Evolutionary conservation across 2,113 vertebrate genomes (phyloP).

Genomic region (Anguilla japonica): DNA sequence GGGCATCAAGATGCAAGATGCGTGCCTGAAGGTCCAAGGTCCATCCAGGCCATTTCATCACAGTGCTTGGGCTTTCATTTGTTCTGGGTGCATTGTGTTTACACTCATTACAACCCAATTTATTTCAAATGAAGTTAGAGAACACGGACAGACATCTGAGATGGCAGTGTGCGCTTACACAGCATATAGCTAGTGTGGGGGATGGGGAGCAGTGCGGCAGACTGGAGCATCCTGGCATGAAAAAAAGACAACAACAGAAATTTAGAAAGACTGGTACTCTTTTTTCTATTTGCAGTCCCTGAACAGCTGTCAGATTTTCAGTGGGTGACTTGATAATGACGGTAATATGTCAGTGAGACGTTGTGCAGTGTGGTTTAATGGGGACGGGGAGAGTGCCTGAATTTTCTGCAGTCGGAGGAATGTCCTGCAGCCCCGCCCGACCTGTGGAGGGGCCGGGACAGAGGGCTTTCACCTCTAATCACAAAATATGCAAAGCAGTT

Average conservation of each 20-base stretch:
- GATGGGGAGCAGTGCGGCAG: background rate
- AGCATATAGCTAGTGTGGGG: slow-evolving; percentile 11
- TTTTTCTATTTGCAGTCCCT: background rate
- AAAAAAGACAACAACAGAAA: slow-evolving; percentile 2
- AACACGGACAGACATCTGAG: background rate
- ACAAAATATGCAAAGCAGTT: background rate
- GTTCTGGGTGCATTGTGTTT: background rate
- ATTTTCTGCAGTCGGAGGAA: too few species aligned
- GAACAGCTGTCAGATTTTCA: slow-evolving; percentile 36
- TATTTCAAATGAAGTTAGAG: background rate
- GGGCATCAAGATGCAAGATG: background rate
- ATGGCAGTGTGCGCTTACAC: background rate
- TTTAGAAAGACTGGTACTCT: background rate
- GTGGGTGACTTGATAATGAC: slow-evolving; percentile 24
- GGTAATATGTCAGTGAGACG: slow-evolving; percentile 27
- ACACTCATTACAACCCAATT: background rate
- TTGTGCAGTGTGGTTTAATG: background rate
- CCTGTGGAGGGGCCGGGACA: too few species aligned
- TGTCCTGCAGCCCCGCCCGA: too few species aligned
- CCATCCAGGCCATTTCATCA: background rate
- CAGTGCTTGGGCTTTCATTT: slow-evolving; percentile 6
- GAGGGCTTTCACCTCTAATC: background rate
- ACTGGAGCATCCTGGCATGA: background rate
- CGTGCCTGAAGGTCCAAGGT: background rate
- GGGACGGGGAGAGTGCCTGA: too few species aligned